These are phyloP conservation scores for Vireo griseus DNA, from an alignment of 2,797 vertebrate species.

Conservation along the genomic window DNA sequence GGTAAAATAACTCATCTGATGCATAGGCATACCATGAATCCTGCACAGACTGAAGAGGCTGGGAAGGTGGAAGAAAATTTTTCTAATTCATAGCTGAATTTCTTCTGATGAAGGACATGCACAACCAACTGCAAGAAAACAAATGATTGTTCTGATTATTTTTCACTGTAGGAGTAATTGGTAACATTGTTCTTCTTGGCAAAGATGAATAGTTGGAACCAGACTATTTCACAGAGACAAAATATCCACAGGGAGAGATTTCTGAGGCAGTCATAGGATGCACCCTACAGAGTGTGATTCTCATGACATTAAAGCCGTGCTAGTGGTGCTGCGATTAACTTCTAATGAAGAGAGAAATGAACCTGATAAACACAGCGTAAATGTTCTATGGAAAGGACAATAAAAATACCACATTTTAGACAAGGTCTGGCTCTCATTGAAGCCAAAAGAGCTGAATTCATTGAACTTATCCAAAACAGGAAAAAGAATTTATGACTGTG, in stretches of 20 bases:
- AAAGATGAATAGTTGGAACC: slow-evolving; percentile 62
- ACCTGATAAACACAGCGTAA: slow-evolving; percentile 24
- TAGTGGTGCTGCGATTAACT: neutral
- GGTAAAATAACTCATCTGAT: slow-evolving; percentile 35
- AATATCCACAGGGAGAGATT: slow-evolving; percentile 62
- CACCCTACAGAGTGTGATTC: slow-evolving; percentile 60
- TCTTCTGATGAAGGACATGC: slow-evolving; percentile 34
- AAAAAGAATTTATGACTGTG: slow-evolving; percentile 25
- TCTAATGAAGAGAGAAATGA: slow-evolving; percentile 17
- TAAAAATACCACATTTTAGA: slow-evolving; percentile 29
- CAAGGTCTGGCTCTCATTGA: slow-evolving; percentile 1
- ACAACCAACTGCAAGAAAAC: slow-evolving; percentile 30
- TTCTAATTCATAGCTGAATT: neutral
- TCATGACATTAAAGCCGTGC: slow-evolving; percentile 54
- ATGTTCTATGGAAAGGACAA: neutral
- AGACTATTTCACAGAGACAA: slow-evolving; percentile 42
- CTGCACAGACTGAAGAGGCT: neutral
- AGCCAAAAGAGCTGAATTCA: neutral
- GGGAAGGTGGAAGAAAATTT: neutral
- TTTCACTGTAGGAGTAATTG: slow-evolving; percentile 59
- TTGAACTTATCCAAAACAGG: slow-evolving; percentile 31
- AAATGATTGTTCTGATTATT: slow-evolving; percentile 55
- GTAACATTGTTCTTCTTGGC: slow-evolving; percentile 64
- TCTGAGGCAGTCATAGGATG: slow-evolving; percentile 57
- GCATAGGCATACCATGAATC: neutral